Base-by-base conservation (phyloP, 2,888 invertebrate species). In the Polyploca ridens region DNA sequence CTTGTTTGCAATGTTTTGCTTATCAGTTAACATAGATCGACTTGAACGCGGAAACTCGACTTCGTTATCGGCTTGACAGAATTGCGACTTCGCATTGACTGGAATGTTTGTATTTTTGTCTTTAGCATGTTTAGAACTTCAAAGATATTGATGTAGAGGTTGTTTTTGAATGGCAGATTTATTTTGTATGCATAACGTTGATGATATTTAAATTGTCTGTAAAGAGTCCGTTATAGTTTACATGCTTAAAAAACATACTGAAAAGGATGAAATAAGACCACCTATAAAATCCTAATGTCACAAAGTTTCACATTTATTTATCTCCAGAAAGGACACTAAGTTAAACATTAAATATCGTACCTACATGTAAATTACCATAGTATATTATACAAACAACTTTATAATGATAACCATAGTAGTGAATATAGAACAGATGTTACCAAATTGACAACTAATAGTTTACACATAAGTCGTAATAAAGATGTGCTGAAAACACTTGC, bases 1-100 rank as follows among this genome's bases (percentile, higher is more conserved):
- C 66, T 66, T 59, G 63, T 66, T 65, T 59, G 68, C 54, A 68
- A 60, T 69, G 74, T 74, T 79, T 78, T 74, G 70, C 72, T 87
- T 87, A 87, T 87, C 87, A 79, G 75, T 66, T 69, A 76, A 69
- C 79, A 78, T 70, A 78, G 84, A 87, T 87, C 87, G 79, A 74
- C 68, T 71, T 54, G 75, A 81, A 85, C 76, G 77, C 81, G 86
- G 87, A 84, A 87, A 85, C 78, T 69, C 66, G 64, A 72, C 71
- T 74, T 70, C 72, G 75, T 78, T 85, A 84, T 85, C 82, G 64
- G 58, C 64, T 66, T 58, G 64, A 76, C 77, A 72, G 78, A 75
- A 78, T 76, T 80, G 75, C 80, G 74, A 80, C 72, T 77, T 72
- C 63, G 69, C 73, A 73, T 69, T 75, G 71, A 75, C 69, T 64